phyloP scores from a whole-genome alignment of 1,140 invertebrate species.

The Caenorhabditis inopinata region DNA sequence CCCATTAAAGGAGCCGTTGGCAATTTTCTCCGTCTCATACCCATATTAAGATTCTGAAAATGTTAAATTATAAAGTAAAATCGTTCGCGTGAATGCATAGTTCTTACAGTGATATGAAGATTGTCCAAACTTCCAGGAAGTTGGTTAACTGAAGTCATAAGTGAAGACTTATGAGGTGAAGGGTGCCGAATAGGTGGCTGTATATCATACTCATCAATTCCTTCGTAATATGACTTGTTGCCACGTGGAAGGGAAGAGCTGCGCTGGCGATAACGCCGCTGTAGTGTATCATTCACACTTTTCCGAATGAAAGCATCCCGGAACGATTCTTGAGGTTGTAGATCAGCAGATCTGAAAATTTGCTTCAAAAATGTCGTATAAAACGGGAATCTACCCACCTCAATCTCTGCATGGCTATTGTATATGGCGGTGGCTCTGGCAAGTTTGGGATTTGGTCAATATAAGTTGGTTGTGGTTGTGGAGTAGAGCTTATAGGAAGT shows the following conservation, averaged over 20 bases:
- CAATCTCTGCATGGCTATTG: slow-evolving; percentile 36
- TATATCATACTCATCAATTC: slow-evolving; percentile 6
- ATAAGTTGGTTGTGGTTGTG: slow-evolving; percentile 14
- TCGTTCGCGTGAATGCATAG: background rate
- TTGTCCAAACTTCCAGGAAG: slow-evolving; percentile 39
- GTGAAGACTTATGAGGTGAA: background rate
- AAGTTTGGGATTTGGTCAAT: slow-evolving; percentile 21
- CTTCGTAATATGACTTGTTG: background rate
- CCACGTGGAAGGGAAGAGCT: slow-evolving; percentile 35
- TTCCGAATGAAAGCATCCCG: slow-evolving; percentile 34
- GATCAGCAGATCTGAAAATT: background rate
- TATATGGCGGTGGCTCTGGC: slow-evolving; percentile 38
- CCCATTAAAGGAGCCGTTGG: slow-evolving; percentile 13
- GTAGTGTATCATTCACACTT: slow-evolving; percentile 19
- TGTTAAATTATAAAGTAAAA: background rate
- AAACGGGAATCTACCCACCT: background rate
- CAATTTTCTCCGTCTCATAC: slow-evolving; percentile 21
- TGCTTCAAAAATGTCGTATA: background rate
- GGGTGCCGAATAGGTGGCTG: background rate
- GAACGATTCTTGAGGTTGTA: slow-evolving; percentile 31
- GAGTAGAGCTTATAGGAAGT: background rate
- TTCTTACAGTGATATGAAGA: slow-evolving; percentile 7
- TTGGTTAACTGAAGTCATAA: background rate
- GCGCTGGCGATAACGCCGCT: slow-evolving; percentile 9
- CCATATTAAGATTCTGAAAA: background rate